phyloP scores from a whole-genome alignment of 2,888 invertebrate genomes.

The Ditula angustiorana region DNA sequence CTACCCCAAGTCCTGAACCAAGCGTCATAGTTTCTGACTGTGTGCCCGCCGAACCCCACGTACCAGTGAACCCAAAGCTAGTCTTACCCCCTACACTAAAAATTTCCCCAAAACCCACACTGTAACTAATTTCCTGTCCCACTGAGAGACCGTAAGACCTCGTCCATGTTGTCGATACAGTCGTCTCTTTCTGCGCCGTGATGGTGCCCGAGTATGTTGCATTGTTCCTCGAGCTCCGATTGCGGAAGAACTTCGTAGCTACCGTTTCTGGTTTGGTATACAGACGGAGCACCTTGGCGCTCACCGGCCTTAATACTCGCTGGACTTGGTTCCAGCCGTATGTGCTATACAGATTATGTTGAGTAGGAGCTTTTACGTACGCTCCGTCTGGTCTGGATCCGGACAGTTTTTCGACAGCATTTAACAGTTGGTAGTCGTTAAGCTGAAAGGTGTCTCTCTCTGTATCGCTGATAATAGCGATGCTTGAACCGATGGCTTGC shows the following conservation, averaged over 20 bases:
- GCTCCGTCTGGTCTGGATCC: neutral
- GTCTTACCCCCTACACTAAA: neutral
- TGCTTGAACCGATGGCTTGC: neutral
- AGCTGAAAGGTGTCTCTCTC: neutral
- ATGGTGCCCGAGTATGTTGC: neutral
- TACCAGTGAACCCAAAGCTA: neutral
- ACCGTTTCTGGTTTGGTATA: neutral
- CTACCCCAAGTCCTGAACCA: neutral
- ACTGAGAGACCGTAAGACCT: neutral
- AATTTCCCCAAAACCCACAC: neutral
- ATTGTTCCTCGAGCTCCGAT: neutral
- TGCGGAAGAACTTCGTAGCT: neutral
- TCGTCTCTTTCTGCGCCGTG: neutral
- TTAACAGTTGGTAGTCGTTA: neutral
- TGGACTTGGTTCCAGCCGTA: constrained; percentile 2
- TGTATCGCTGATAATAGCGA: neutral
- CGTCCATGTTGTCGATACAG: neutral
- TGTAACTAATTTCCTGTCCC: neutral
- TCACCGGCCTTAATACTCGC: neutral
- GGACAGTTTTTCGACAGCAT: neutral
- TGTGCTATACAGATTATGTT: neutral
- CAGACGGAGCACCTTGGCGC: neutral
- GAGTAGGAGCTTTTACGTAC: neutral
- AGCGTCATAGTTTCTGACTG: neutral
- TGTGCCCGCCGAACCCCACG: neutral